A percentile compares a stretch with the other conserved stretches of the same genome.
phyloP scores from a whole-genome alignment of 2,888 invertebrate species.

The Ferdinandea cuprea region DNA sequence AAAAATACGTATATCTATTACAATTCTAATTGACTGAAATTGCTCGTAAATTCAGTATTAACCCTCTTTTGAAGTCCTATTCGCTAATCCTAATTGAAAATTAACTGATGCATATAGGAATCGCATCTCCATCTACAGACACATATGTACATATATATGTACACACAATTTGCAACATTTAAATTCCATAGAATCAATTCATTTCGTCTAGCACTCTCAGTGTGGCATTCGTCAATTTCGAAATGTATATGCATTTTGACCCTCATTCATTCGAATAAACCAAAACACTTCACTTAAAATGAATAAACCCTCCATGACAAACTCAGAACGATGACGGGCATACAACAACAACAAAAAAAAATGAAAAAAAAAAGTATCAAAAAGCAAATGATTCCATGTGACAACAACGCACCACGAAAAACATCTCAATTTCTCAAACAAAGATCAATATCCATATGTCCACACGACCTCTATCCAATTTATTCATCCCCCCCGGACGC shows the following conservation, averaged over 20 bases:
- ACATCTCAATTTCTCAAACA: conserved; percentile 73
- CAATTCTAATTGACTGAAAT: neutral
- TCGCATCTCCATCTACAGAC: neutral
- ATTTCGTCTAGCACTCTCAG: conserved; percentile 19
- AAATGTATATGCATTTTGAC: conserved; percentile 55
- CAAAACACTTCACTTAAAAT: conserved; percentile 51
- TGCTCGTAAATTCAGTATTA: neutral
- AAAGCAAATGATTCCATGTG: conserved; percentile 31
- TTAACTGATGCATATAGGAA: conserved; percentile 1
- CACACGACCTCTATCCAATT: conserved; percentile 61
- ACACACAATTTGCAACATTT: neutral
- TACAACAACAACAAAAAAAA: neutral
- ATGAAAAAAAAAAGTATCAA: neutral
- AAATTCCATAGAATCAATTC: conserved; percentile 43
- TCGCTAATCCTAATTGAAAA: neutral
- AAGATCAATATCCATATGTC: conserved; percentile 74
- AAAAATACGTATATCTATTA: neutral
- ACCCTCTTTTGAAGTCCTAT: neutral
- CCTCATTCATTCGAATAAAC: conserved; percentile 47
- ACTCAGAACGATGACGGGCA: no score
- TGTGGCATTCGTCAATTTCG: conserved; percentile 60
- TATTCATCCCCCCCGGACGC: conserved; percentile 20
- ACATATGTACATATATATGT: neutral
- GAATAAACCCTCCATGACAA: conserved; percentile 30
- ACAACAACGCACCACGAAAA: conserved; percentile 56